phyloP scores from a whole-genome alignment of 64 coral and sea anemone genomes.

The Montipora foliosa region DNA sequence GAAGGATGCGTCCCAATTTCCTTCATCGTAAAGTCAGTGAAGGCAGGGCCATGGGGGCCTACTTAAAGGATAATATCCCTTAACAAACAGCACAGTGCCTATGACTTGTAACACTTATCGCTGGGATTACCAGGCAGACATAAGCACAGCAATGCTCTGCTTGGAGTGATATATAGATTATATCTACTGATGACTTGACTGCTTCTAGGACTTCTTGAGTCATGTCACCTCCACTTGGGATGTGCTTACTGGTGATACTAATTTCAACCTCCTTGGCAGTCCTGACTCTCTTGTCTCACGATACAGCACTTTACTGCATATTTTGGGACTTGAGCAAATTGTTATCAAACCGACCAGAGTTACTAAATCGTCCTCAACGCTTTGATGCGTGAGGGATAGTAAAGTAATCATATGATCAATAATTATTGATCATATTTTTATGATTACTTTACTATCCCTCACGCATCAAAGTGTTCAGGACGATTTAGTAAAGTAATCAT shows the following conservation, averaged over 20 bases:
- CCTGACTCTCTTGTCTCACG: background rate
- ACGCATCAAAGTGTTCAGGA: background rate
- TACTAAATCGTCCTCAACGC: conserved; percentile 38
- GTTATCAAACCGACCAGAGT: conserved; percentile 44
- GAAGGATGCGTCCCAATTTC: too few species aligned
- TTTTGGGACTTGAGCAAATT: conserved; percentile 55
- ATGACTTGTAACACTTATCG: conserved; percentile 52
- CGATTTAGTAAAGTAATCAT: too few species aligned
- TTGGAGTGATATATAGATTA: too few species aligned
- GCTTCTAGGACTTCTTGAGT: too few species aligned
- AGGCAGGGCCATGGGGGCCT: background rate
- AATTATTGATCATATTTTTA: too few species aligned
- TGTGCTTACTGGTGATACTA: conserved; percentile 23
- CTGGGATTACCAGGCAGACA: conserved; percentile 28
- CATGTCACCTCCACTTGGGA: too few species aligned
- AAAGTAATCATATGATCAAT: too few species aligned
- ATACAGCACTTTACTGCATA: background rate
- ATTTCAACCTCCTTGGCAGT: background rate
- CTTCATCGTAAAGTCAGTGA: background rate
- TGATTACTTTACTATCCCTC: too few species aligned
- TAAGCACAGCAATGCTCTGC: background rate
- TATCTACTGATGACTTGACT: too few species aligned
- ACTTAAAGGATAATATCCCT: background rate
- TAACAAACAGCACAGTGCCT: background rate
- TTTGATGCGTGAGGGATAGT: too few species aligned